These are phyloP conservation scores for Myiothlypis chrysogaster DNA, from an alignment of 2,797 vertebrate genomes.

Conservation along the genomic window DNA sequence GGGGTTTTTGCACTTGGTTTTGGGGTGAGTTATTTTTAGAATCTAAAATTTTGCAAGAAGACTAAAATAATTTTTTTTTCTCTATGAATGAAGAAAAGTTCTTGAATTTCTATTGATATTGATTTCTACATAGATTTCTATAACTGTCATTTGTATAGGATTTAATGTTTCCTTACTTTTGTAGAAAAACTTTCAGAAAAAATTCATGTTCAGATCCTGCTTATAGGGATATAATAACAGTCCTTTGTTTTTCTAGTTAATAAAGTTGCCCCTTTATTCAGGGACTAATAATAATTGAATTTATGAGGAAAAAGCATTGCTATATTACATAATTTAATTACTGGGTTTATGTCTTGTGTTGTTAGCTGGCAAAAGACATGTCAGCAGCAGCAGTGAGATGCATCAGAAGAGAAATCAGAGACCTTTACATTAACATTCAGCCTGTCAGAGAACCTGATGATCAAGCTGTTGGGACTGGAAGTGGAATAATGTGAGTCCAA, in stretches of 20 bases:
- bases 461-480: slow-evolving; percentile 87
- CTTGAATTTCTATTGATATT: background rate
- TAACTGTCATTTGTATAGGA: background rate
- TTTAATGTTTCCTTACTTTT: background rate
- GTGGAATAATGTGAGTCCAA: slow-evolving; percentile 87
- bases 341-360: background rate
- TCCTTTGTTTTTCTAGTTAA: background rate
- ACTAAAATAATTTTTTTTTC: background rate
- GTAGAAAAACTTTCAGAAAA: background rate
- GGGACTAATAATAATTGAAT: background rate
- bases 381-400: slow-evolving; percentile 86
- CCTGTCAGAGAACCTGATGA: slow-evolving; percentile 87
- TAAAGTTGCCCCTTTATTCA: background rate
- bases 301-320: background rate
- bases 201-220: background rate
- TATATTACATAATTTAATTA: background rate
- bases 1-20: background rate
- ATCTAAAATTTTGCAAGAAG: background rate
- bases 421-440: slow-evolving; percentile 91
- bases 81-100: background rate
- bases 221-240: background rate
- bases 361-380: slow-evolving; percentile 96
- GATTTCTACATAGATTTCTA: background rate
- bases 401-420: slow-evolving; percentile 92
- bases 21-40: background rate